These are phyloP conservation scores for Colostygia pectinataria DNA, from an alignment of 2,888 invertebrate species.

Conservation along the genomic window DNA sequence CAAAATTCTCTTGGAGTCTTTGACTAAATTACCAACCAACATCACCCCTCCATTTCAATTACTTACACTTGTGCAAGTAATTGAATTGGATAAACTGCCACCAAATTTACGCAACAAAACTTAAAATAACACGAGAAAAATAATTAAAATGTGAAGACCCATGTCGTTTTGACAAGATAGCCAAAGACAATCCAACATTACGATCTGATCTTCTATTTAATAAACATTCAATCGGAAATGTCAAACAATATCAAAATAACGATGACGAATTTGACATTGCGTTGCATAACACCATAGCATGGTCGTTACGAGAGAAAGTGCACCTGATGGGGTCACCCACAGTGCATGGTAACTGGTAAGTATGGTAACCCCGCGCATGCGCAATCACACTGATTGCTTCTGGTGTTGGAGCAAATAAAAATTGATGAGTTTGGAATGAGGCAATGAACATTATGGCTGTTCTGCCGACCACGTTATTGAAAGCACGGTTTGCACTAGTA, in stretches of 20 bases:
- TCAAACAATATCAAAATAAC: conserved; percentile 6
- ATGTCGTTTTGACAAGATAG: too few species aligned
- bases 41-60: too few species aligned
- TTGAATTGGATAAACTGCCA: too few species aligned
- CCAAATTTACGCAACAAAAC: too few species aligned
- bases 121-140: too few species aligned
- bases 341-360: conserved; percentile 7
- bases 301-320: conserved; percentile 19
- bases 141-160: too few species aligned
- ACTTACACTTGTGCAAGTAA: too few species aligned
- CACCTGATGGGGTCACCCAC: conserved; percentile 22
- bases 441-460: not conserved
- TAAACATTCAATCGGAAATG: conserved; percentile 5
- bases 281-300: conserved; percentile 4
- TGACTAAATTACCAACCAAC: too few species aligned
- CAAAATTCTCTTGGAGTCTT: too few species aligned
- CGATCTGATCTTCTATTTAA: too few species aligned
- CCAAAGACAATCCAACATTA: too few species aligned
- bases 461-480: conserved; percentile 4
- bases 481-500: too few species aligned
- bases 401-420: conserved; percentile 21
- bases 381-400: conserved; percentile 18
- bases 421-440: conserved; percentile 18
- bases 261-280: conserved; percentile 14
- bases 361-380: not conserved